Evolutionary conservation across 2,797 vertebrate species (phyloP), one percentile per base, ranked within the genome.

Genomic region (Gymnocypris eckloni): DNA sequence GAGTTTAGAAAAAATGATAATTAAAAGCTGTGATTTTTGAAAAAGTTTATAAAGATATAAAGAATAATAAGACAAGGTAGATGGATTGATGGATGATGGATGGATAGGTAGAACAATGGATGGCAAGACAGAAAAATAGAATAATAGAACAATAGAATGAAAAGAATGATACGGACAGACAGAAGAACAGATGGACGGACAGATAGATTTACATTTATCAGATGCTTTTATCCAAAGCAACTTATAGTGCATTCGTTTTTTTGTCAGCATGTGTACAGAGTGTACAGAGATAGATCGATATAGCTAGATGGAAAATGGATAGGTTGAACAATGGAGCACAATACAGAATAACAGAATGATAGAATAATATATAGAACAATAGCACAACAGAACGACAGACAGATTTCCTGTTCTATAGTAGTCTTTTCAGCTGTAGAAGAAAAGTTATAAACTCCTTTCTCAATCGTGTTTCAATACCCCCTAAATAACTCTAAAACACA

Each of bases 401-500:
- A 43, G 41, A 43, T 43, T 43, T 9, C 41, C 41, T 43, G 41
- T 67, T 33, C 66, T 67, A 37, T 67, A 33, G 64, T 37, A 12
- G 25, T 66, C 15, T 66, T 66, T 66, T 66, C 13, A 56, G 28
- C 33, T 8, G 6, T 1, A 78, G 33, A 41, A 33, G 6, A 18
- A 18, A 56, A 33, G 33, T 28, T 11, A 20, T 25, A 52, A 71
- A 71, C 20, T n/a, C 12, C 2, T 61, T 25, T 43, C 37, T 59
- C 37, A 10, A 41, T 16, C 13, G 12, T 78, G 39, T 69, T 81
- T 69, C 61, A 69, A 22, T 22, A 15, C 13, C 43, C 20, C 28
- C 28, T 69, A 5, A 81, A 81, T 39, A 69, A 37, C 64, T 52
- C 12, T 39, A 64, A 39, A 43, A 43, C 13, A 82, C 84, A 87